These are phyloP conservation scores for Phocides pigmalion DNA, from an alignment of 1,140 invertebrate genomes.

Conservation along the genomic window DNA sequence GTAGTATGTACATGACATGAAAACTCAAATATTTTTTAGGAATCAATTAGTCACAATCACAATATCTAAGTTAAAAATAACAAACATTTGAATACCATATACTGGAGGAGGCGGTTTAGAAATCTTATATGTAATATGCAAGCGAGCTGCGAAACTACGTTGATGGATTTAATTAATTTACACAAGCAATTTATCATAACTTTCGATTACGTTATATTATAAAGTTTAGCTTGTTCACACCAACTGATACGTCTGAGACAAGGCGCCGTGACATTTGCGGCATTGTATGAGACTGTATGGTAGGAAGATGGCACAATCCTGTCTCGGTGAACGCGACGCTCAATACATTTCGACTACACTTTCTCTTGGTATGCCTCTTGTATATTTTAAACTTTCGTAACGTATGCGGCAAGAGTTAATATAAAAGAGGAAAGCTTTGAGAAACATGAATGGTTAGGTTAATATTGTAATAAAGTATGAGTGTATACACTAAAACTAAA, in stretches of 20 bases:
- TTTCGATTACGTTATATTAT: constrained; percentile 22
- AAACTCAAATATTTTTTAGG: too few species aligned
- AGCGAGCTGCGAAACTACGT: not conserved
- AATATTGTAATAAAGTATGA: too few species aligned
- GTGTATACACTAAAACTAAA: constrained; percentile 14
- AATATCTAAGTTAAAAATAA: not conserved
- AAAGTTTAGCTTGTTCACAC: constrained; percentile 25
- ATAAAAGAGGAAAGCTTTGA: too few species aligned
- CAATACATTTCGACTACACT: constrained; percentile 51
- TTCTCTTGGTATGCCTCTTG: constrained; percentile 41
- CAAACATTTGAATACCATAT: not conserved
- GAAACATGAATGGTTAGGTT: too few species aligned
- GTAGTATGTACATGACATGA: too few species aligned
- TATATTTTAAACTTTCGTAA: constrained; percentile 34
- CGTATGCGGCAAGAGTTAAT: not conserved
- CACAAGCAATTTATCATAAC: constrained; percentile 13
- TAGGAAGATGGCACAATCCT: constrained; percentile 24
- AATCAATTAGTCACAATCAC: too few species aligned
- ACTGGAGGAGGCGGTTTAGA: constrained; percentile 9
- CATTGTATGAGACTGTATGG: constrained; percentile 10
- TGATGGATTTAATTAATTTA: constrained; percentile 9
- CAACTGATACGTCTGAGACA: constrained; percentile 1
- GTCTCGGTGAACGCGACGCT: constrained; percentile 17
- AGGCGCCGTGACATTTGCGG: constrained; percentile 16
- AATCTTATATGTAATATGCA: constrained; percentile 6